These are phyloP conservation scores for Stictocephala bisonia DNA, from an alignment of 2,888 invertebrate genomes.

Conservation along the genomic window DNA sequence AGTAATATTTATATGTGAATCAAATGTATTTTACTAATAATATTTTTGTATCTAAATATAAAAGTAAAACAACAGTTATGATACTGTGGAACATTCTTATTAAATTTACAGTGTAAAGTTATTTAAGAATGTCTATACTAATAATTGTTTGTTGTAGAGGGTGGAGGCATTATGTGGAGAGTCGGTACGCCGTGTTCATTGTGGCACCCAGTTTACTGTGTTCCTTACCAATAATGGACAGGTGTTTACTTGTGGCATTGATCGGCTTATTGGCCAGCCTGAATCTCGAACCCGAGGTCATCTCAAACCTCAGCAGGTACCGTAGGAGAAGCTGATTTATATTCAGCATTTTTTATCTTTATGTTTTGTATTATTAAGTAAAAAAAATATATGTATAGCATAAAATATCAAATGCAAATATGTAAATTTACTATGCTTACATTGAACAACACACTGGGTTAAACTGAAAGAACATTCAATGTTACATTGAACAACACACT, in stretches of 20 bases:
- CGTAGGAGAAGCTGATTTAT: too few relatives aligned
- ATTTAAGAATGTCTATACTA: not conserved
- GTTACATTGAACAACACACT: too few relatives aligned
- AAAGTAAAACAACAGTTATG: not conserved
- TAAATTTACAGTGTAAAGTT: not conserved
- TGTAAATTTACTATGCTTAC: too few relatives aligned
- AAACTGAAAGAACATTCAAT: too few relatives aligned
- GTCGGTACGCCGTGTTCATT: constrained; percentile 70
- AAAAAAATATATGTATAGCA: too few relatives aligned
- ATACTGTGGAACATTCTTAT: not conserved
- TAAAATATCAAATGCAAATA: too few relatives aligned
- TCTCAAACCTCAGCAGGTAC: constrained; percentile 67
- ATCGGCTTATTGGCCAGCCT: constrained; percentile 71
- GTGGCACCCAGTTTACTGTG: constrained; percentile 74
- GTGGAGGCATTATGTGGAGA: constrained; percentile 69
- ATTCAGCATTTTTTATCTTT: too few relatives aligned
- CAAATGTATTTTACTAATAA: too few relatives aligned
- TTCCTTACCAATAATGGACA: constrained; percentile 71
- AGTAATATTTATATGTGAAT: too few relatives aligned
- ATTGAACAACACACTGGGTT: too few relatives aligned
- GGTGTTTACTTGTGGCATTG: constrained; percentile 72
- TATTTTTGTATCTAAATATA: too few relatives aligned
- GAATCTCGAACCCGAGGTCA: constrained; percentile 66
- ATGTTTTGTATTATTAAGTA: too few relatives aligned
- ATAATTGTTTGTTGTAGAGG: constrained; percentile 61